Percentiles rank a stretch among this genome's conserved stretches.
Evolutionary conservation across 1,140 invertebrate species (phyloP).

Genomic region (Drosophila sp.): DNA sequence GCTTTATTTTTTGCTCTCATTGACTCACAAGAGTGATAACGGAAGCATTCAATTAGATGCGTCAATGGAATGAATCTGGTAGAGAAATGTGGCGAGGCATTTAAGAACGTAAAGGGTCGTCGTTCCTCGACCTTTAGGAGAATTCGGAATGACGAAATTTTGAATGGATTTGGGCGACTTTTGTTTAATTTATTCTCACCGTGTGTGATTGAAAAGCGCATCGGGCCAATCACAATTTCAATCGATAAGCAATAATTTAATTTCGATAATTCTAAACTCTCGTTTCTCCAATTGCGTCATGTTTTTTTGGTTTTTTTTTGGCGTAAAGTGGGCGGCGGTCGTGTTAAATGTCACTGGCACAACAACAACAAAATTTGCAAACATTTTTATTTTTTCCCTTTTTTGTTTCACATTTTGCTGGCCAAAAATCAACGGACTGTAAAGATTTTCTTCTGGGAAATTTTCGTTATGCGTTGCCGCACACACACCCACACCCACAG

Average conservation of each 20-base stretch:
- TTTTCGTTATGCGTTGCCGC: slow-evolving; percentile 50
- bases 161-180: too few species aligned
- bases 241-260: neutral
- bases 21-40: neutral
- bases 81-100: too few species aligned
- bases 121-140: too few species aligned
- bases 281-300: slow-evolving; percentile 12
- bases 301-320: neutral
- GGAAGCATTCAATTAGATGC: neutral
- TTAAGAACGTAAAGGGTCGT: too few species aligned
- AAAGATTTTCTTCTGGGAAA: slow-evolving; percentile 56
- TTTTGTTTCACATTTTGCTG: neutral
- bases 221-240: neutral
- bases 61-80: too few species aligned
- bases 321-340: slow-evolving; percentile 17
- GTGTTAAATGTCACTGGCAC: slow-evolving; percentile 31
- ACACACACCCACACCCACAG: slow-evolving; percentile 37
- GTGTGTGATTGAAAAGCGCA: too few species aligned
- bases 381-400: slow-evolving; percentile 20
- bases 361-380: slow-evolving; percentile 17
- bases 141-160: too few species aligned
- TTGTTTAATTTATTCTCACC: too few species aligned
- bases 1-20: neutral
- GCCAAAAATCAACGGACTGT: slow-evolving; percentile 44
- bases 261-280: neutral